phyloP scores from a whole-genome alignment of 2,113 vertebrate species.

The Phrynosoma blainvillii region DNA sequence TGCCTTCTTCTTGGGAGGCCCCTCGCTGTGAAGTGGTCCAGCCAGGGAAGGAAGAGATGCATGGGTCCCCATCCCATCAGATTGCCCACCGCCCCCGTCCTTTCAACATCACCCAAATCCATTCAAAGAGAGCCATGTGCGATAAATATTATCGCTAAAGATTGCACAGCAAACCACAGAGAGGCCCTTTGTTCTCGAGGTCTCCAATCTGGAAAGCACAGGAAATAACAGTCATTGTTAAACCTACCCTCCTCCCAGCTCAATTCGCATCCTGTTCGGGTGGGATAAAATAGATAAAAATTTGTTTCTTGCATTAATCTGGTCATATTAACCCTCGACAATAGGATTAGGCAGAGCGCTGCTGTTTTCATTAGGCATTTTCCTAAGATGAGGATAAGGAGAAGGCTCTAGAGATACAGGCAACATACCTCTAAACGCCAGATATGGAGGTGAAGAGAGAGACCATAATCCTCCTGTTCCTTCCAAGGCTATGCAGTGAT shows the following conservation, averaged over 20 bases:
- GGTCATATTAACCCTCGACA: conserved; percentile 33
- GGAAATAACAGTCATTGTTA: conserved; percentile 34
- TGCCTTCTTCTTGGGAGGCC: too few species aligned
- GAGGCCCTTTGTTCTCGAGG: conserved; percentile 33
- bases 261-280: conserved; percentile 32
- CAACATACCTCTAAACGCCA: too few species aligned
- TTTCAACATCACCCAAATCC: conserved; percentile 50
- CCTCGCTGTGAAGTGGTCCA: background rate
- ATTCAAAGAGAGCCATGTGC: conserved; percentile 66
- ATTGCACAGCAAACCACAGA: conserved; percentile 57
- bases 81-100: conserved; percentile 61
- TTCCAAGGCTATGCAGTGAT: too few species aligned
- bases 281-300: conserved; percentile 58
- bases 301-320: conserved; percentile 37
- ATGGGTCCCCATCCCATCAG: background rate
- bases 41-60: background rate
- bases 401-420: background rate
- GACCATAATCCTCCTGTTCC: too few species aligned
- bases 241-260: conserved; percentile 35
- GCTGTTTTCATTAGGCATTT: conserved; percentile 50
- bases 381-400: conserved; percentile 21
- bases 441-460: background rate
- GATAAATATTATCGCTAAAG: conserved; percentile 66
- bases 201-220: conserved; percentile 57
- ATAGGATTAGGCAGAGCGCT: conserved; percentile 19